Conservation (phyloP, 1,140 invertebrate genomes). For the Alviniconcha marisindica region DNA sequence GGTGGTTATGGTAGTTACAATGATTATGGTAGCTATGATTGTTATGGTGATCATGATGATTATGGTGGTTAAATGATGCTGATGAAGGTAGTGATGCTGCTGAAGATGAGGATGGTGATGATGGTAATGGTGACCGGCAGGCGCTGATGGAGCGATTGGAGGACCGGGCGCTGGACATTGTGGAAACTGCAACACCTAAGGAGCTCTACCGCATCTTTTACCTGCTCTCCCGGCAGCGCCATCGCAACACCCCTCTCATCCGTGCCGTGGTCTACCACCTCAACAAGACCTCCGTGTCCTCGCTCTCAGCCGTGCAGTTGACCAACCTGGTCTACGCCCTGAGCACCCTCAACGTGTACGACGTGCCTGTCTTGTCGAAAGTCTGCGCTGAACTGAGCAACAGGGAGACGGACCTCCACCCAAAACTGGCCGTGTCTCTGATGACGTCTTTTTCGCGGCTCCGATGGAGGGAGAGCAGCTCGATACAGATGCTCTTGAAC, state of each 20-base stretch:
- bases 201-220: slow-evolving; percentile 37
- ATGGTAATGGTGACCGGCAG: too few relatives aligned
- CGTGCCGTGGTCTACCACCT: slow-evolving; percentile 29
- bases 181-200: slow-evolving; percentile 24
- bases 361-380: slow-evolving; percentile 3
- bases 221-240: slow-evolving; percentile 28
- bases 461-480: not conserved
- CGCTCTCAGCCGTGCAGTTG: slow-evolving; percentile 16
- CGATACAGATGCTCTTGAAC: not conserved
- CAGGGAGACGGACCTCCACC: not conserved
- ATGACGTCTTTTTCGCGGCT: slow-evolving; percentile 23
- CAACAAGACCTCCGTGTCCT: slow-evolving; percentile 21
- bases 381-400: not conserved
- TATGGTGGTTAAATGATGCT: too few relatives aligned
- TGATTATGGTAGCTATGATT: too few relatives aligned
- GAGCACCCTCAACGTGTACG: slow-evolving; percentile 9
- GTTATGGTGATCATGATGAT: too few relatives aligned
- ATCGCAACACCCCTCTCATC: slow-evolving; percentile 36
- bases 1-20: too few relatives aligned
- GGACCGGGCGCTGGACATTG: slow-evolving; percentile 18
- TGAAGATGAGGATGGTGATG: too few relatives aligned
- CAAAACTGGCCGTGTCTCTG: slow-evolving; percentile 11
- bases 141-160: slow-evolving; percentile 16
- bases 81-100: too few relatives aligned
- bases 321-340: slow-evolving; percentile 26